Evolutionary conservation across 1,140 invertebrate genomes (phyloP).

Genomic region (Uloborus diversus): DNA sequence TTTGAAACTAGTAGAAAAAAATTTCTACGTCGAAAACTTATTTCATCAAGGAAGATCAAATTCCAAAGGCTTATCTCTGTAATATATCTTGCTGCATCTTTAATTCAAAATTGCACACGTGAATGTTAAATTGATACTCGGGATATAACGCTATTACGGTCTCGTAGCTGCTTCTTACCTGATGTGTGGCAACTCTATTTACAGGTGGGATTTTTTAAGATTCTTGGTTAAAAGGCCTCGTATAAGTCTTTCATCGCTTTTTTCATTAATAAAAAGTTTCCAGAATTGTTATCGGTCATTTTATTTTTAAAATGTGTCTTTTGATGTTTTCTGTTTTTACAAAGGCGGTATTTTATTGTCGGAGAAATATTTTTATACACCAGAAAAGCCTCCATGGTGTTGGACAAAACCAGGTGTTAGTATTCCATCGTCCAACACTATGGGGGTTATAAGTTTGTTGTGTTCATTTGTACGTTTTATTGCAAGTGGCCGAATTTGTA

Average conservation of each 20-base stretch:
- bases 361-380: constrained; percentile 54
- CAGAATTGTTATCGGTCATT: constrained; percentile 50
- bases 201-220: no score
- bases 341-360: constrained; percentile 53
- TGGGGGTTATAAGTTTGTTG: constrained; percentile 30
- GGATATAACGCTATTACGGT: constrained; percentile 17
- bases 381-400: constrained; percentile 3
- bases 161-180: constrained; percentile 38
- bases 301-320: constrained; percentile 55
- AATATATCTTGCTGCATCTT: no score
- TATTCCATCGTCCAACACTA: constrained; percentile 46
- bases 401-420: constrained; percentile 54
- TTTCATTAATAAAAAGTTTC: constrained; percentile 41
- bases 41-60: no score
- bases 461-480: constrained; percentile 47
- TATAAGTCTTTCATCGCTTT: constrained; percentile 51
- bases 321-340: constrained; percentile 56
- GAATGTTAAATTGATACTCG: constrained; percentile 12
- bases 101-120: no score
- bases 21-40: no score
- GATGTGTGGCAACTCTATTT: constrained; percentile 20
- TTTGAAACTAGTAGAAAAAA: no score
- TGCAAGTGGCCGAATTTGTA: constrained; percentile 43
- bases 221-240: constrained; percentile 20
- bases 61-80: no score